Percentiles rank a stretch among this genome's conserved stretches.
Evolutionary conservation across 2,113 vertebrate genomes (phyloP).

Genomic region (Quiscalus mexicanus): DNA sequence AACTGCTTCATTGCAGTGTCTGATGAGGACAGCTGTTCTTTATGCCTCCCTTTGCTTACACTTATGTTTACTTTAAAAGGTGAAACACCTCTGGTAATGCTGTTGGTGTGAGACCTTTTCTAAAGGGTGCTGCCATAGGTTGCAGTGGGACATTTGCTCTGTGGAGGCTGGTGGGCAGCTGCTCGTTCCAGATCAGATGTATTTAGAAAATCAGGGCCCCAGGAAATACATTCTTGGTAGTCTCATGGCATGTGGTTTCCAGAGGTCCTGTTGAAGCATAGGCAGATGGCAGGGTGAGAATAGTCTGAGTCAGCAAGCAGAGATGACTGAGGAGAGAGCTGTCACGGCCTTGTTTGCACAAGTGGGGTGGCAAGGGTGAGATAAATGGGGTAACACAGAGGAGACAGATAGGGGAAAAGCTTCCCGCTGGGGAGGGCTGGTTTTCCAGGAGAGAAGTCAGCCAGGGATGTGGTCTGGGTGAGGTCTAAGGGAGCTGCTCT

Average conservation of each 20-base stretch:
- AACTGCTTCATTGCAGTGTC: not conserved
- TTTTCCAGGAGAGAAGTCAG: not conserved
- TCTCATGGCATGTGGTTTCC: not conserved
- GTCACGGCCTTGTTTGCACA: not conserved
- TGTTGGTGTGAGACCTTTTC: not conserved
- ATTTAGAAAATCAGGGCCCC: not conserved
- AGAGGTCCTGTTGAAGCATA: not conserved
- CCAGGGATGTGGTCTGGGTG: not conserved
- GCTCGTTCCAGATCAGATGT: not conserved
- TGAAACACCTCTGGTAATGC: rapidly evolving
- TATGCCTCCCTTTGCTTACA: rapidly evolving
- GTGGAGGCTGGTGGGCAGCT: not conserved
- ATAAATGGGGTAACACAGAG: not conserved
- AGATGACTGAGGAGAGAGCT: not conserved
- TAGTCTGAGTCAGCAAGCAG: not conserved
- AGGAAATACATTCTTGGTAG: not conserved
- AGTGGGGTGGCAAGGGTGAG: not conserved
- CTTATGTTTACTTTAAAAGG: not conserved
- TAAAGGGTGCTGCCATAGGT: rapidly evolving
- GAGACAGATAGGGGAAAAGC: not conserved
- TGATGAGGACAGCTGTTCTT: not conserved
- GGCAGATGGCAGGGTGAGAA: not conserved
- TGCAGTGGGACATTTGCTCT: not conserved
- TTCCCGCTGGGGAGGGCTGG: not conserved
- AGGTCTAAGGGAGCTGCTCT: not conserved